phyloP scores from a whole-genome alignment of 2,888 invertebrate genomes.

The Phrixothrix hirtus region DNA sequence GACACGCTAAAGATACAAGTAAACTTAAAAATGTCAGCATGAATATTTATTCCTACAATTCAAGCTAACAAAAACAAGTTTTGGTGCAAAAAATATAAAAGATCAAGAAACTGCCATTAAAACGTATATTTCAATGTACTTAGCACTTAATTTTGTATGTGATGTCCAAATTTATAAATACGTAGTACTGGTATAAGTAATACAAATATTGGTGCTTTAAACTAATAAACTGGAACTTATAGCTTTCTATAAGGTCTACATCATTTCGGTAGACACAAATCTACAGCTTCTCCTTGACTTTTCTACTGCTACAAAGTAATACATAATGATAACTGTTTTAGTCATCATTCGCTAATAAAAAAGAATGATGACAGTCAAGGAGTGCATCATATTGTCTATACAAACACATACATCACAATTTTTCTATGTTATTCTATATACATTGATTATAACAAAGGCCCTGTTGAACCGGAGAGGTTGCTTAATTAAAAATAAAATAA shows the following conservation, averaged over 20 bases:
- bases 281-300: constrained; percentile 46
- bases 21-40: too few species aligned
- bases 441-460: constrained; percentile 48
- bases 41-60: too few species aligned
- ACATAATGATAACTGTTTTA: constrained; percentile 5
- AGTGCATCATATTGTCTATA: constrained; percentile 53
- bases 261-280: constrained; percentile 44
- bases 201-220: constrained; percentile 57
- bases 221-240: constrained; percentile 52
- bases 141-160: constrained; percentile 41
- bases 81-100: too few species aligned
- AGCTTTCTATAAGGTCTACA: constrained; percentile 43
- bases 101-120: constrained; percentile 22
- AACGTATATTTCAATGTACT: constrained; percentile 45
- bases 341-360: neutral
- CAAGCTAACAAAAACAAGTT: too few species aligned
- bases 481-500: too few species aligned
- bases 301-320: constrained; percentile 5
- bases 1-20: too few species aligned
- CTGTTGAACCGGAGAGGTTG: constrained; percentile 45
- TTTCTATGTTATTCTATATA: constrained; percentile 53
- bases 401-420: constrained; percentile 56
- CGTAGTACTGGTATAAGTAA: constrained; percentile 45
- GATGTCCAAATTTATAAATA: constrained; percentile 42
- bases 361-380: constrained; percentile 44